Evolutionary conservation across 2,888 invertebrate genomes (phyloP), one percentile per base, ranked within the genome.

Genomic region (Odontocerum albicorne): DNA sequence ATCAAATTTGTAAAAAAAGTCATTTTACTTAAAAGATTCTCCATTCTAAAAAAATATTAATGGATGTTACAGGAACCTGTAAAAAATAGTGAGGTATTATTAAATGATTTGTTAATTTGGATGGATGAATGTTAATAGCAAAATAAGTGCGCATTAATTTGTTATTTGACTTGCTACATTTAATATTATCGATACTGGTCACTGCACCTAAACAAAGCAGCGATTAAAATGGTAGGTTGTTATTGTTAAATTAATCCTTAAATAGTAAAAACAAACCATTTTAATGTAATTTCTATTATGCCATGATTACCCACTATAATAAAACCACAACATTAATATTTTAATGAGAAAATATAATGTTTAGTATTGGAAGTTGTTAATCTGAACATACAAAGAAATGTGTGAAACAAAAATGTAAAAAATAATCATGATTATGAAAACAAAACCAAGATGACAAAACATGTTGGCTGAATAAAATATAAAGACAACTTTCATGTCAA

Each of bases 71-170:
- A n/a, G n/a, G n/a, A 21, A 21, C 3, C 21, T 42, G 21, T 42
- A 42, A 12, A 22, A 42, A 42, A 42, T n/a, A 42, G 15, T n/a
- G n/a, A n/a, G n/a, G n/a, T 6, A 35, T 35, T 35, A n/a, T 7
- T 32, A 10, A 31, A 49, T 40, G 49, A 49, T 15, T 42, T 51
- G 51, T 51, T 51, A 51, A 8, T 39, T 36, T 56, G 51, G 49
- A 58, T 55, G 62, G 56, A 61, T 59, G 63, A 61, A 59, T 61
- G 57, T 57, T 58, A 53, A n/a, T 53, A 62, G 59, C 59, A 57
- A 60, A 60, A 55, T 36, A 63, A 57, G 49, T 15, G 15, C 38
- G 46, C 44, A 55, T 54, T 52, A 40, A 44, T 16, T 56, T 49
- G 44, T 52, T 53, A 53, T 59, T 55, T 43, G 52, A 55, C 42